phyloP scores from a whole-genome alignment of 2,797 vertebrate genomes.

The Sternotherus odoratus region DNA sequence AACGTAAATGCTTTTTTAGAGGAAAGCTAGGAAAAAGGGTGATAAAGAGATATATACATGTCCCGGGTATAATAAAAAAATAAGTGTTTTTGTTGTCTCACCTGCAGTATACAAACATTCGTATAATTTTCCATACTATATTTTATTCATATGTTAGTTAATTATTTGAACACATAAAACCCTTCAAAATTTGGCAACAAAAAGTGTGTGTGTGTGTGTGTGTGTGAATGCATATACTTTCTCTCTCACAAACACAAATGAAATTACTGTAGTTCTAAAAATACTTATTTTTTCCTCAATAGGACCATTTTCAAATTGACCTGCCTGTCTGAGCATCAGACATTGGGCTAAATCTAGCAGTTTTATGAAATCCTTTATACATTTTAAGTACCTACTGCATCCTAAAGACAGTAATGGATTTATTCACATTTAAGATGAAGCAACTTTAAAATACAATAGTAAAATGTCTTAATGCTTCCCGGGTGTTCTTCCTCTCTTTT shows the following conservation, averaged over 20 bases:
- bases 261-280: neutral
- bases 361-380: neutral
- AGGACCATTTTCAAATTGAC: neutral
- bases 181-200: neutral
- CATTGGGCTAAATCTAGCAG: slow-evolving; percentile 14
- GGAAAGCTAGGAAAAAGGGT: neutral
- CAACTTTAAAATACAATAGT: neutral
- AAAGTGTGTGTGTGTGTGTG: neutral
- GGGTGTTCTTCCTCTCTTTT: neutral
- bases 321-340: neutral
- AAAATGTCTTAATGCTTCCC: neutral
- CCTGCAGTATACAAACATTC: neutral
- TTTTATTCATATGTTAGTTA: neutral
- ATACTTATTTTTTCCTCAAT: neutral
- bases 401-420: neutral
- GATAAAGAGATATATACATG: rapidly evolving
- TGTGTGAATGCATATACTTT: neutral
- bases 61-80: neutral
- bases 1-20: neutral
- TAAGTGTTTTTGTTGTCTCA: neutral
- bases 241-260: neutral
- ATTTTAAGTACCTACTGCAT: neutral
- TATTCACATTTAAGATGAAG: slow-evolving; percentile 21
- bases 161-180: neutral
- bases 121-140: neutral